Base-by-base conservation (phyloP, 2,113 vertebrate genomes). In the Pleuronectes platessa region DNA sequence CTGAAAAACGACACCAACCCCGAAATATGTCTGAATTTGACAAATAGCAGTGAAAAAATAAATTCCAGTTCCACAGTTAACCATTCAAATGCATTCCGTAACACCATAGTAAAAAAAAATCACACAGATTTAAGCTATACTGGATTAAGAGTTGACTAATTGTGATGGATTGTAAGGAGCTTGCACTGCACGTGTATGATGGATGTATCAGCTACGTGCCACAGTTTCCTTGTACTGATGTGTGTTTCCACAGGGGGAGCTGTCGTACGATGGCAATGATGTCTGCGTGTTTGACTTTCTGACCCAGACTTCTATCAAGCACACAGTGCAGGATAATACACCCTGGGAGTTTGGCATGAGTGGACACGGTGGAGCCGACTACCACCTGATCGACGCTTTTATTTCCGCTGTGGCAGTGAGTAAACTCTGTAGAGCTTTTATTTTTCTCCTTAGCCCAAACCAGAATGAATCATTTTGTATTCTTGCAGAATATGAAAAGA, bases 391-490 rank as follows among this genome's bases (percentile, higher is more conserved):
- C 0, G 59, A 94, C 5, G 86, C 91, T 45, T 96, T 96, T 53
- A 83, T 96, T 84, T 93, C 94, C 62, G 96, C 96, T 31, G 91
- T 96, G 18, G 88, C 85, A 26, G 96, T 96, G 54, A 94, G 94
- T 91, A 18, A 49, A 42, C 10, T 31, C 47, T 55, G 2, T 15
- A 18, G 8, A 64, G 35, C 21, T 51, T 53, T 24, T 60, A 5
- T 49, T 17, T 20, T 62, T 14, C 3, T 55, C 10, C 6, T 12
- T 23, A 1, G 4, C 4, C 18, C 2, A 55, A 24, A 42, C 1
- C 9, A 61, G 15, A 42, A 55, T 31, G 1, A 54, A 13, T 61
- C 1, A 4, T 45, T 47, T 56, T 2, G 5, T n/a, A 18, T 31
- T 31, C 3, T 42, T 49, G 18, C 26, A 51, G 4, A 14, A 49